phyloP scores from a whole-genome alignment of 2,888 invertebrate genomes.

The Pogonocherus hispidulus region DNA sequence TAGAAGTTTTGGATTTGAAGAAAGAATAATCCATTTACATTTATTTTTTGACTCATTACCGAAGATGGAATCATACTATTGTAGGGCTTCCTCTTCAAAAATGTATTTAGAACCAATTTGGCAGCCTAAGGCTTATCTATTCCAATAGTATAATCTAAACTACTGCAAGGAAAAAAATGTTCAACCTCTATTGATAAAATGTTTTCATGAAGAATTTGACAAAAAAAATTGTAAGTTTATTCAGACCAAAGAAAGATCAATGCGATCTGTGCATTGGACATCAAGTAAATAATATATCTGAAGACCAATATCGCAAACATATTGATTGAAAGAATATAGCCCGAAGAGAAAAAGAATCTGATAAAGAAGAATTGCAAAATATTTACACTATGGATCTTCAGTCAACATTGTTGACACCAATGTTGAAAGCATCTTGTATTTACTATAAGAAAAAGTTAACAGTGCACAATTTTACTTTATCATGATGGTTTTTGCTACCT shows the following conservation, averaged over 20 bases:
- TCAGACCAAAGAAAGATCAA: background rate
- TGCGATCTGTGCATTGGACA: no score
- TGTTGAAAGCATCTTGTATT: background rate
- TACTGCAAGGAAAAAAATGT: background rate
- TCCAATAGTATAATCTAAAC: background rate
- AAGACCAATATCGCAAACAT: background rate
- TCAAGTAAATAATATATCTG: no score
- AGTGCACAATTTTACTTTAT: background rate
- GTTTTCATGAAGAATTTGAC: background rate
- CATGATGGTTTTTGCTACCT: background rate
- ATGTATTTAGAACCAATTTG: conserved; percentile 26
- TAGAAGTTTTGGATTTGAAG: background rate
- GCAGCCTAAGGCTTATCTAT: background rate
- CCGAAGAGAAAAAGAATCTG: background rate
- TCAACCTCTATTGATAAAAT: background rate
- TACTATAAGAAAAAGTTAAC: background rate
- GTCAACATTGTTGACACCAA: background rate
- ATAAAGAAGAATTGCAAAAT: background rate
- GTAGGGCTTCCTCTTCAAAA: conserved; percentile 9
- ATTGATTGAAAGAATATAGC: background rate
- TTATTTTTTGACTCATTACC: conserved; percentile 8
- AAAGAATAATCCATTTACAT: background rate
- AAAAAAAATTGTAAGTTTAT: background rate
- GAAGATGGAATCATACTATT: conserved; percentile 23
- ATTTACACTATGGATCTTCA: background rate